Conservation (phyloP, 2,888 invertebrate species). For the Caenorhabditis plicata region DNA sequence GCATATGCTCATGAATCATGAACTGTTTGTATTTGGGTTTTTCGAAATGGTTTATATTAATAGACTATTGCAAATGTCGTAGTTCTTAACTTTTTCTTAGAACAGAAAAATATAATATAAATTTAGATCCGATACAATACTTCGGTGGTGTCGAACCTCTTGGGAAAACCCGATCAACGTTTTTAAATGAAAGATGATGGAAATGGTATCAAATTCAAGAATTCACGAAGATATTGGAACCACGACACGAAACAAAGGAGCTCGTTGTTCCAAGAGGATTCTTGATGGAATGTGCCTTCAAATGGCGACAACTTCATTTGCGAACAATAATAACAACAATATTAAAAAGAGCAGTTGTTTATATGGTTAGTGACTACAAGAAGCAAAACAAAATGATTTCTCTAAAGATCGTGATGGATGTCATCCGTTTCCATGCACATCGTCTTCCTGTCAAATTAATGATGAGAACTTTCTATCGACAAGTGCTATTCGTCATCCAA, state of each 20-base stretch:
- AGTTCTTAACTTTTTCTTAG: no score
- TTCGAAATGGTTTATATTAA: no score
- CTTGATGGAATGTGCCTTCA: conserved; percentile 16
- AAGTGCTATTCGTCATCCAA: conserved; percentile 1
- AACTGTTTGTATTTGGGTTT: no score
- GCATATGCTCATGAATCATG: no score
- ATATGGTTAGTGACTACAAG: neutral
- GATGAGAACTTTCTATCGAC: neutral
- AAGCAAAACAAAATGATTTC: no score
- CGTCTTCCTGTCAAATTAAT: neutral
- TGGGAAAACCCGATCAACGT: no score
- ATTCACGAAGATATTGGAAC: neutral
- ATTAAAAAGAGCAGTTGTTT: neutral
- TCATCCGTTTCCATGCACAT: neutral
- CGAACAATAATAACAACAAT: conserved; percentile 2
- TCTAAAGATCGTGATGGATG: neutral
- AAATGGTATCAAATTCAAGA: conserved; percentile 5
- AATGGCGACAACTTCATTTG: conserved; percentile 26
- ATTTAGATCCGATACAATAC: no score
- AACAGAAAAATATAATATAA: no score
- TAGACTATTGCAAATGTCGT: no score
- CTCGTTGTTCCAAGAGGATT: conserved; percentile 19
- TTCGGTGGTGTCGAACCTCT: no score
- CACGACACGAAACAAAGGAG: conserved; percentile 1
- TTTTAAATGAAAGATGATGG: conserved; percentile 2